phyloP scores from a whole-genome alignment of 1,140 invertebrate species.

The Goniozus legneri region DNA sequence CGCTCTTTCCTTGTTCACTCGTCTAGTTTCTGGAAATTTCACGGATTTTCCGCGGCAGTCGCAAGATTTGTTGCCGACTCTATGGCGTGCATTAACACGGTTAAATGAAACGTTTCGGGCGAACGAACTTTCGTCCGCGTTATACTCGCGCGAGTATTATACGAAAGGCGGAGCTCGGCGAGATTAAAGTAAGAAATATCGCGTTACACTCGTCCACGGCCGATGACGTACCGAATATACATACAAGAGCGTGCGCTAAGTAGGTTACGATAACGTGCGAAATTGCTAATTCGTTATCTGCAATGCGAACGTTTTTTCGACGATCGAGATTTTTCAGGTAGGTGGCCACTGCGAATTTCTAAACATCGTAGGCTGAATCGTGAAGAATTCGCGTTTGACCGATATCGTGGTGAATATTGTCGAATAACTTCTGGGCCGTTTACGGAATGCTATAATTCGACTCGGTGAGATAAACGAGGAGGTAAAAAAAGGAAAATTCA shows the following conservation, averaged over 20 bases:
- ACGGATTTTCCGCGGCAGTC: background rate
- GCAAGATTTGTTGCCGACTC: background rate
- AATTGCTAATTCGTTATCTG: background rate
- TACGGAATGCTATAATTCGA: background rate
- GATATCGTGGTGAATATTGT: background rate
- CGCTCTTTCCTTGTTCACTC: too few species aligned
- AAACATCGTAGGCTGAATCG: too few species aligned
- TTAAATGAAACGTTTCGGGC: conserved; percentile 22
- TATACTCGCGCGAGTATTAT: background rate
- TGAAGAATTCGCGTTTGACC: too few species aligned
- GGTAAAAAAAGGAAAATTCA: background rate
- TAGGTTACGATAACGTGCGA: background rate
- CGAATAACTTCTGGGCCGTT: background rate
- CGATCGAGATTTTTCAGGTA: too few species aligned
- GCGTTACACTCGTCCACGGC: too few species aligned
- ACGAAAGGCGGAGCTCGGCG: too few species aligned
- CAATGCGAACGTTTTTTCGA: too few species aligned
- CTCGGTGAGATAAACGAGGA: background rate
- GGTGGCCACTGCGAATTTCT: too few species aligned
- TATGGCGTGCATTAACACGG: conserved; percentile 7
- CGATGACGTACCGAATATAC: background rate
- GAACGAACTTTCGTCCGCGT: conserved; percentile 15
- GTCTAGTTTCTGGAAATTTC: background rate
- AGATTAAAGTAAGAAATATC: too few species aligned
- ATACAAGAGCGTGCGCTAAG: background rate